Conservation (phyloP, 1,140 invertebrate species). For the Trichogramma pretiosum region DNA sequence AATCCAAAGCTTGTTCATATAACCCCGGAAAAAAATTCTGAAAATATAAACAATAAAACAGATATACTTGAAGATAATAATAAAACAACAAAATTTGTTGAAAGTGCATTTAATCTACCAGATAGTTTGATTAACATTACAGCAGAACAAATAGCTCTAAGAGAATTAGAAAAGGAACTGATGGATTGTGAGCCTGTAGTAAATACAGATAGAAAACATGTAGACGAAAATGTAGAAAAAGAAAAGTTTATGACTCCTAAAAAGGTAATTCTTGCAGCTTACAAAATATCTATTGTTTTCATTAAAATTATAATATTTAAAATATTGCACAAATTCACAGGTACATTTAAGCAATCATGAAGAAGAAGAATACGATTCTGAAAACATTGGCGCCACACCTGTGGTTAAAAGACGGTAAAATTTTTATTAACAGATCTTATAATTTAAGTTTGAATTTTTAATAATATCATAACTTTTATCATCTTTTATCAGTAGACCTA, state of each 20-base stretch:
- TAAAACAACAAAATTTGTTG: background rate
- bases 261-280: constrained; percentile 11
- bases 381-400: constrained; percentile 14
- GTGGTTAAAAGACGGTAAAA: constrained; percentile 12
- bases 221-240: background rate
- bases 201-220: background rate
- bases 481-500: no score
- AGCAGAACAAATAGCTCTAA: constrained; percentile 18
- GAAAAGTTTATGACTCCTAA: constrained; percentile 3
- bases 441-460: background rate
- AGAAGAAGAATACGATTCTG: constrained; percentile 11
- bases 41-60: no score
- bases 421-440: background rate
- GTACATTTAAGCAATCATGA: no score
- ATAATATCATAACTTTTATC: background rate
- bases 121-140: constrained; percentile 25
- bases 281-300: background rate
- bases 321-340: no score
- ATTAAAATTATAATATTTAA: constrained; percentile 3
- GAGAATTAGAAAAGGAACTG: constrained; percentile 24
- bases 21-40: no score
- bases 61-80: background rate
- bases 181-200: constrained; percentile 10
- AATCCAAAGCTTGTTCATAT: no score
- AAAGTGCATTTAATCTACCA: background rate